Conservation (phyloP, 2,113 vertebrate species). For the Phasianus colchicus region DNA sequence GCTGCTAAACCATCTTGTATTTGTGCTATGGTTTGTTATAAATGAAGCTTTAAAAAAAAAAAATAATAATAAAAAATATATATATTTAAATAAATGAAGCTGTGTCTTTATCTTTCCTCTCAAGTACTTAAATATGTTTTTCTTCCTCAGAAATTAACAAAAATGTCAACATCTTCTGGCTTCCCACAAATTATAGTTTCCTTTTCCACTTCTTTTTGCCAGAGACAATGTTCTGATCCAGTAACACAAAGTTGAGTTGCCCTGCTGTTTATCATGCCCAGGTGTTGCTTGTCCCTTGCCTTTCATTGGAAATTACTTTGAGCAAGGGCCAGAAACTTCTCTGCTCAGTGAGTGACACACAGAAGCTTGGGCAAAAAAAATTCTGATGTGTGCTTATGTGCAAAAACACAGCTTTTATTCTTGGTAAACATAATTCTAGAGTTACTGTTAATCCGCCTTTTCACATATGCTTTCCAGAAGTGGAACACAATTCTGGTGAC, state of each 20-base stretch:
- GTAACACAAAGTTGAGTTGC: rapidly evolving
- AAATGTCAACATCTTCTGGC: neutral
- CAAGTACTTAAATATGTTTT: neutral
- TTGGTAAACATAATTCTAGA: neutral
- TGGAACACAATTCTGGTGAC: neutral
- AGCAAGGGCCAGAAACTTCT: neutral
- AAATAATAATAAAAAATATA: too few species aligned
- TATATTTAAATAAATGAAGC: neutral
- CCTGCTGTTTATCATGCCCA: neutral
- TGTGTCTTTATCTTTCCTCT: neutral
- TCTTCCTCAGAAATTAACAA: neutral
- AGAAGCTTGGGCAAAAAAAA: neutral
- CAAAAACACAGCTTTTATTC: neutral
- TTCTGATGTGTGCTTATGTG: neutral
- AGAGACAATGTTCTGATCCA: neutral
- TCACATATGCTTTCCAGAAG: neutral
- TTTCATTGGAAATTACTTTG: neutral
- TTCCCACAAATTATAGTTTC: neutral
- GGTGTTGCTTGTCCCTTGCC: neutral
- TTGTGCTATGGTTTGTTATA: neutral
- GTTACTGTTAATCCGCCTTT: neutral
- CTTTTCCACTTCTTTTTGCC: neutral
- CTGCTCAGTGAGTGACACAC: neutral
- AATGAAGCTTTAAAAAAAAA: neutral
- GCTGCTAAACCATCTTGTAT: neutral